A percentile compares a stretch with the other conserved stretches of the same genome.
These are phyloP conservation scores for Athalia circularis DNA, from an alignment of 2,888 invertebrate species.

Conservation along the genomic window DNA sequence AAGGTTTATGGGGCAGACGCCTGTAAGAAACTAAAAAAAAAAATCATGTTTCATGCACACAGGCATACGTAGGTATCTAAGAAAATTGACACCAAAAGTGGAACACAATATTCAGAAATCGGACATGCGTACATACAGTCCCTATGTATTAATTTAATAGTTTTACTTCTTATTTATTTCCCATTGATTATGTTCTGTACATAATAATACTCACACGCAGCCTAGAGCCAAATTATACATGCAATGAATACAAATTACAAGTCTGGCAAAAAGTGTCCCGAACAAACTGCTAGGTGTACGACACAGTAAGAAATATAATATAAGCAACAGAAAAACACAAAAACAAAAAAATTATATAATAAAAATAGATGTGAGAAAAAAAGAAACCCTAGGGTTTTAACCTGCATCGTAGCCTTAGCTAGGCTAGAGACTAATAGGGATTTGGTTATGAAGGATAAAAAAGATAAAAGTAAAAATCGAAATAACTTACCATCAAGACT, in stretches of 20 bases:
- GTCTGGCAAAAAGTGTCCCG: conserved; percentile 53
- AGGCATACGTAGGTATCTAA: background rate
- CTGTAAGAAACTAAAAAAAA: background rate
- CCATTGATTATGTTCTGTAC: conserved; percentile 35
- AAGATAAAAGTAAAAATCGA: conserved; percentile 21
- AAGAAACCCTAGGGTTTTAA: conserved; percentile 50
- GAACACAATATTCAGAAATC: conserved; percentile 25
- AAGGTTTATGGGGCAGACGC: too few relatives aligned
- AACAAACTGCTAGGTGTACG: conserved; percentile 53
- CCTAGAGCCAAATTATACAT: conserved; percentile 47
- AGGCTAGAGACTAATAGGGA: conserved; percentile 49
- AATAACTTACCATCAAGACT: conserved; percentile 44
- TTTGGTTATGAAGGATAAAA: conserved; percentile 47
- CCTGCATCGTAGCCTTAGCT: conserved; percentile 53
- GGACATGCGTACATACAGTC: background rate
- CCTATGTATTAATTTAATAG: background rate
- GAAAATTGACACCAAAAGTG: conserved; percentile 37
- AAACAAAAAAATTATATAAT: too few relatives aligned
- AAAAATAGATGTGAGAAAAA: conserved; percentile 9
- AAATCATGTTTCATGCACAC: background rate
- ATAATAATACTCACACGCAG: conserved; percentile 49
- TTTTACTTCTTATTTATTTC: conserved; percentile 31
- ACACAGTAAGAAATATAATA: background rate
- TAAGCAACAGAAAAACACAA: too few relatives aligned
- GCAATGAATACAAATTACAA: conserved; percentile 42